phyloP scores from a whole-genome alignment of 2,113 vertebrate species.

The Barnardius zonarius region DNA sequence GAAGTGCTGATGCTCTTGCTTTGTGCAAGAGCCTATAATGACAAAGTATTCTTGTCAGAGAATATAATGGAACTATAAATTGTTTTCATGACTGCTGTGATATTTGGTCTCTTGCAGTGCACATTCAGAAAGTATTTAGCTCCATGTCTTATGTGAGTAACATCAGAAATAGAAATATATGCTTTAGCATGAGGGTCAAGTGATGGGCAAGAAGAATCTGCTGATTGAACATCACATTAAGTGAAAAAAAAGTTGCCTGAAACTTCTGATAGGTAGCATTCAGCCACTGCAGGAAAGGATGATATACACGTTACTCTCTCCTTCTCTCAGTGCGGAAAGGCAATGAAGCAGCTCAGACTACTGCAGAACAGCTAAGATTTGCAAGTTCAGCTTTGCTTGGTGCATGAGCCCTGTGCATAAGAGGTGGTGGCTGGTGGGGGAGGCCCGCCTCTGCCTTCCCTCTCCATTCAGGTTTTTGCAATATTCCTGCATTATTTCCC shows the following conservation, averaged over 20 bases:
- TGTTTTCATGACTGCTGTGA: slow-evolving; percentile 75
- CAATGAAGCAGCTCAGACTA: not conserved
- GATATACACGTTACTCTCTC: not conserved
- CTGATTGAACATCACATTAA: not conserved
- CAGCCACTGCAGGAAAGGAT: not conserved
- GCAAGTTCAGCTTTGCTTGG: not conserved
- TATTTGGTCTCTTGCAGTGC: slow-evolving; percentile 66
- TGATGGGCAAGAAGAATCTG: not conserved
- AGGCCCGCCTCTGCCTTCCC: not conserved
- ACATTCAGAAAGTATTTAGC: slow-evolving; percentile 71
- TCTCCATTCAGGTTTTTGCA: not conserved
- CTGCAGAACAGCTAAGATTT: not conserved
- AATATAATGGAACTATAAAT: slow-evolving; percentile 79
- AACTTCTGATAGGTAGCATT: not conserved
- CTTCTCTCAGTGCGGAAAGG: not conserved
- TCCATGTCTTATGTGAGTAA: slow-evolving; percentile 45
- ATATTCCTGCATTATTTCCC: not conserved
- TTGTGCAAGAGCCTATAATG: slow-evolving; percentile 65
- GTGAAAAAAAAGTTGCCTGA: not conserved
- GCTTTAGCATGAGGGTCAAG: not conserved
- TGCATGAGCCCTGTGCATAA: not conserved
- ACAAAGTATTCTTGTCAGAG: slow-evolving; percentile 73
- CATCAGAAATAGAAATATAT: slow-evolving; percentile 29
- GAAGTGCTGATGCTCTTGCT: slow-evolving; percentile 65
- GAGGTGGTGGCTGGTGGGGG: not conserved